phyloP scores from a whole-genome alignment of 1,140 invertebrate genomes.

The Drosophila biarmipes region DNA sequence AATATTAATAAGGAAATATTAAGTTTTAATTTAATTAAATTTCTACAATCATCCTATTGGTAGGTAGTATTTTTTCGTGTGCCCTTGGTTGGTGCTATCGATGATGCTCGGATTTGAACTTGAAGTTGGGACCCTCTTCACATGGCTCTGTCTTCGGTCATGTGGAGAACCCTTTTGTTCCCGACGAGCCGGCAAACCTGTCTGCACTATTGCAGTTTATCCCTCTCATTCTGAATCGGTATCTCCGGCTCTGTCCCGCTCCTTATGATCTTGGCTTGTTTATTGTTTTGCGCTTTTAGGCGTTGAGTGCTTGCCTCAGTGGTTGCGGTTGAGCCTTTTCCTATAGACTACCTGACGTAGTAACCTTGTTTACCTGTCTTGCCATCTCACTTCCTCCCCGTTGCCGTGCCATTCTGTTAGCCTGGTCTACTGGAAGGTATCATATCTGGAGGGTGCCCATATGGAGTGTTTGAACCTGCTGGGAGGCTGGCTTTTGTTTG shows the following conservation, averaged over 20 bases:
- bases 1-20: no score
- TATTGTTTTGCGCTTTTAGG: constrained; percentile 65
- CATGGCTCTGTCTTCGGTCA: constrained; percentile 12
- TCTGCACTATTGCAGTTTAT: constrained; percentile 26
- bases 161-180: constrained; percentile 47
- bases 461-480: constrained; percentile 65
- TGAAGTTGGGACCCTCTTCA: constrained; percentile 30
- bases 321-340: constrained; percentile 20
- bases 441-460: constrained; percentile 71
- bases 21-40: no score
- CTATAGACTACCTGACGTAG: constrained; percentile 63
- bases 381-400: not conserved
- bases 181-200: constrained; percentile 55
- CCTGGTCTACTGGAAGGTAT: constrained; percentile 56
- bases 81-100: constrained; percentile 11
- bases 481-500: constrained; percentile 43
- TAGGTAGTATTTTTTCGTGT: constrained; percentile 13
- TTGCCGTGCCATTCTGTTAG: constrained; percentile 1
- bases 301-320: constrained; percentile 36
- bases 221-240: not conserved
- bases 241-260: not conserved
- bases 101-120: constrained; percentile 40
- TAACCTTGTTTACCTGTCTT: constrained; percentile 54
- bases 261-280: constrained; percentile 44
- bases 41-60: no score